A percentile compares a stretch with the other conserved stretches of the same genome.
phyloP scores from a whole-genome alignment of 2,113 vertebrate species.

The Crypturellus undulatus region DNA sequence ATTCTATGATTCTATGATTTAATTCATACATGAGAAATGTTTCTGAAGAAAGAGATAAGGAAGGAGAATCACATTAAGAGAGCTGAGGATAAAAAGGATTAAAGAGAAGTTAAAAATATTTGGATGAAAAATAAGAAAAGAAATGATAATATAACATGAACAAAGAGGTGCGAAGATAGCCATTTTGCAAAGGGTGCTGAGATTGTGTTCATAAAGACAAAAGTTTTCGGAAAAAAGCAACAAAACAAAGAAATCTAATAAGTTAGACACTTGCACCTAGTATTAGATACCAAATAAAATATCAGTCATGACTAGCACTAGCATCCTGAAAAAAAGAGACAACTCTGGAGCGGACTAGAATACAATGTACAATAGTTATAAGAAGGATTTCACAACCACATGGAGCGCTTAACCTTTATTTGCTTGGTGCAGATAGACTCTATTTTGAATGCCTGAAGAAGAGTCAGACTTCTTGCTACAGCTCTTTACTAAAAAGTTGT shows the following conservation, averaged over 20 bases:
- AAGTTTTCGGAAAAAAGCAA: not conserved
- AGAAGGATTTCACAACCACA: not conserved
- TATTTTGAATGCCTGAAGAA: not conserved
- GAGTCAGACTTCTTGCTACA: not conserved
- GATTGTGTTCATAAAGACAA: not conserved
- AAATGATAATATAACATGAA: not conserved
- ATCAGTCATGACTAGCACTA: not conserved
- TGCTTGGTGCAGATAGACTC: not conserved
- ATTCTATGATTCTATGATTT: too few relatives aligned
- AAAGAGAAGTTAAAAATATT: not conserved
- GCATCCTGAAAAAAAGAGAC: accelerated
- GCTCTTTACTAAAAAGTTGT: not conserved
- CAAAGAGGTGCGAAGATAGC: not conserved
- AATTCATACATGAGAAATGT: not conserved
- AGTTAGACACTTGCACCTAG: not conserved
- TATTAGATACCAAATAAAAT: not conserved
- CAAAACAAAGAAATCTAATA: not conserved
- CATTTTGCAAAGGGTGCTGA: not conserved
- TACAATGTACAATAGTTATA: not conserved
- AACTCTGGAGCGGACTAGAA: not conserved
- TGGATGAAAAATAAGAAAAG: not conserved
- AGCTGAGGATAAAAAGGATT: accelerated
- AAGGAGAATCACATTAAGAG: not conserved
- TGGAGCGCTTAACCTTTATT: not conserved
- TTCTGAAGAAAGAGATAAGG: not conserved